Conservation (phyloP, 2,888 invertebrate species). For the Xestoiulus laeticollis region DNA sequence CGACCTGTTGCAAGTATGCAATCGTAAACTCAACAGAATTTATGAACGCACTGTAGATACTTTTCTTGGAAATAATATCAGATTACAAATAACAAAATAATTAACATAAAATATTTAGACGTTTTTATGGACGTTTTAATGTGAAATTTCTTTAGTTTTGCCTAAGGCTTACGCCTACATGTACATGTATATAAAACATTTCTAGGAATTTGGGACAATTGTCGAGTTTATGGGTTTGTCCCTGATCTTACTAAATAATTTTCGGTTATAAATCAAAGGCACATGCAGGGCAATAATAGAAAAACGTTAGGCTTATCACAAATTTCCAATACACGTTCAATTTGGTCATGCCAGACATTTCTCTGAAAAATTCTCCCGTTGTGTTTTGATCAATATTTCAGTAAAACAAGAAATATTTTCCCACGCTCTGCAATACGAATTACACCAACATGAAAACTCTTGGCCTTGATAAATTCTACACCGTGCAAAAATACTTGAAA, state of each 20-base stretch:
- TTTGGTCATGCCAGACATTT: not conserved
- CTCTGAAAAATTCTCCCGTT: not conserved
- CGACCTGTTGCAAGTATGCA: not conserved
- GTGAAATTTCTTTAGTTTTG: not conserved
- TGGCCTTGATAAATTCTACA: not conserved
- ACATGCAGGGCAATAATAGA: not conserved
- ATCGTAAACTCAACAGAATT: not conserved
- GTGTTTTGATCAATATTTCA: not conserved
- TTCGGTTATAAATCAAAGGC: not conserved
- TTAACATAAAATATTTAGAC: no score
- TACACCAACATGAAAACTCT: not conserved
- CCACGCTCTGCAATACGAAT: not conserved
- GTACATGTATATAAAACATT: no score
- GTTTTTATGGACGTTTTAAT: not conserved
- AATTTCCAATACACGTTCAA: not conserved
- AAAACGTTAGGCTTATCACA: conserved; percentile 12
- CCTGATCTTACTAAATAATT: not conserved
- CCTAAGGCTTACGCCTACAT: not conserved
- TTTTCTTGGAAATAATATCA: not conserved
- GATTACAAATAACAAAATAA: not conserved
- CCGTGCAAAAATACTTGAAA: not conserved
- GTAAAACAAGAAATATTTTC: not conserved
- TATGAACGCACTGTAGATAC: not conserved
- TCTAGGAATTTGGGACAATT: no score
- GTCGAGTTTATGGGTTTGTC: not conserved